Evolutionary conservation across 2,888 invertebrate species (phyloP).

Genomic region (Darwinula stevensoni): DNA sequence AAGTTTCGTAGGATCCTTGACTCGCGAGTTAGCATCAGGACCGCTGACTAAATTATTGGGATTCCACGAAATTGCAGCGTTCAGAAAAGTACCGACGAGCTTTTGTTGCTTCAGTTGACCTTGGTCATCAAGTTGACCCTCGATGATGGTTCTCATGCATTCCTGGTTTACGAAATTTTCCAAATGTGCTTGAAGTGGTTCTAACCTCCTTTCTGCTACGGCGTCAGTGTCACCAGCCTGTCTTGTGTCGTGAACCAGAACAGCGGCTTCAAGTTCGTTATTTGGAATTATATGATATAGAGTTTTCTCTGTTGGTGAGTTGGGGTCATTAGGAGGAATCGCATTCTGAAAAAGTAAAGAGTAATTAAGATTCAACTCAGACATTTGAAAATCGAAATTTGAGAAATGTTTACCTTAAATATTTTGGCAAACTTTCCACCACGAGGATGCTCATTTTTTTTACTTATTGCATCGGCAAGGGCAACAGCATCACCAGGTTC

Average conservation of each 20-base stretch:
- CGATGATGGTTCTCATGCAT: background rate
- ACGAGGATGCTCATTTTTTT: background rate
- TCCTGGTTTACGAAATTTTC: background rate
- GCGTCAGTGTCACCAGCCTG: background rate
- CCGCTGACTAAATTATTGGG: conserved; percentile 1
- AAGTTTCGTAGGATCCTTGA: no score
- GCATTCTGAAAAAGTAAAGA: no score
- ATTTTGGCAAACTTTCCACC: background rate
- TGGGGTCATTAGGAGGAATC: background rate
- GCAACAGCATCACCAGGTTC: background rate
- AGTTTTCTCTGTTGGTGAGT: background rate
- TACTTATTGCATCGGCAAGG: conserved; percentile 1
- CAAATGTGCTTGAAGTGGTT: background rate
- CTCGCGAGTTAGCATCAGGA: background rate
- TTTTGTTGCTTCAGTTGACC: background rate
- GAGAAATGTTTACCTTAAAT: conserved; percentile 2
- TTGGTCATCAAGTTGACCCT: background rate
- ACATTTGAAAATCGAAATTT: no score
- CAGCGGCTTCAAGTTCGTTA: background rate
- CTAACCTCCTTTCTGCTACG: background rate
- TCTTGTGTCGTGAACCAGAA: background rate
- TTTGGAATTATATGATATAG: background rate
- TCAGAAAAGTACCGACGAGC: background rate
- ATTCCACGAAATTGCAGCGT: background rate
- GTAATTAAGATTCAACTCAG: no score